Conservation (phyloP, 92 coral and sea anemone species). For the Bergia puertoricense region DNA sequence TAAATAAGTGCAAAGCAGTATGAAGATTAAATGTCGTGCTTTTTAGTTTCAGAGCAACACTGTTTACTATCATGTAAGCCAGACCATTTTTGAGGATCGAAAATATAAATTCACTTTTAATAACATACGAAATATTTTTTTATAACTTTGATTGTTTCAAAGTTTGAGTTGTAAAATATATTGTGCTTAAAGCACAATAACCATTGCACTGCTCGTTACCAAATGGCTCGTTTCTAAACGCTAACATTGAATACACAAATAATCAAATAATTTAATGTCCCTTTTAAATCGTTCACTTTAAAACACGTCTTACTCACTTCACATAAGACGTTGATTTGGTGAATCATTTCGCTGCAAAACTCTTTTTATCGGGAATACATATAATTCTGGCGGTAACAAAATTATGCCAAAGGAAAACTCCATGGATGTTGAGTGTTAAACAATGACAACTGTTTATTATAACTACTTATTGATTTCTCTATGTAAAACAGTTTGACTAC, state of each 20-base stretch:
- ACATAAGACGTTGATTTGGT: neutral
- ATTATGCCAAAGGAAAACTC: neutral
- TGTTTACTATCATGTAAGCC: neutral
- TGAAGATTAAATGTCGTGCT: too few species aligned
- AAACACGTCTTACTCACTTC: neutral
- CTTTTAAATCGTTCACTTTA: neutral
- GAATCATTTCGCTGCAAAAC: neutral
- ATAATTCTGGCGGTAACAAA: too few species aligned
- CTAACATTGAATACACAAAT: neutral
- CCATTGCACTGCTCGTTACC: neutral
- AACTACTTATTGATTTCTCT: too few species aligned
- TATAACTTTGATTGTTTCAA: neutral
- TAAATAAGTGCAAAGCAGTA: too few species aligned
- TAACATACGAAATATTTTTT: neutral
- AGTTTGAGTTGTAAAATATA: neutral
- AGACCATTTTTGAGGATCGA: neutral
- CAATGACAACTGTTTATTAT: too few species aligned
- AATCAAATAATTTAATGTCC: slow-evolving; percentile 14
- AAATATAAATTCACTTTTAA: neutral
- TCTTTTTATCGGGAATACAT: too few species aligned
- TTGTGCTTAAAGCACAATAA: slow-evolving; percentile 8
- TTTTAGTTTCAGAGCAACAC: neutral
- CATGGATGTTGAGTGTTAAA: neutral
- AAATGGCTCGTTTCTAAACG: neutral
- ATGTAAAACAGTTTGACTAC: too few species aligned